These are phyloP conservation scores for Zaprionus ornatus DNA, from an alignment of 1,140 invertebrate genomes.

Conservation along the genomic window DNA sequence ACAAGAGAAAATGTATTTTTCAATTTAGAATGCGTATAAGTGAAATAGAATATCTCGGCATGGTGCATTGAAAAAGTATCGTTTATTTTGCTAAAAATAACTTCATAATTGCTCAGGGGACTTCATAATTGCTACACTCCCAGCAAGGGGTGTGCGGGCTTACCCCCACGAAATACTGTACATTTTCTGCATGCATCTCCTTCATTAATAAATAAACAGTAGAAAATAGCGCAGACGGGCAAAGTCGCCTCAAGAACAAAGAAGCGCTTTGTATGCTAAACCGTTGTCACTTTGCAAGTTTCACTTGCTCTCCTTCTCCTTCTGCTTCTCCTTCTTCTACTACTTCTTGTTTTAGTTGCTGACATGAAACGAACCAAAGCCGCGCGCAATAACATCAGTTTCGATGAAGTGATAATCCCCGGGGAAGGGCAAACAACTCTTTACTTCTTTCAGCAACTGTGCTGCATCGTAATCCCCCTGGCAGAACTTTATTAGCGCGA, in stretches of 20 bases:
- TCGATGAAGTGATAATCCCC: constrained; percentile 48
- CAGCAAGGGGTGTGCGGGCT: too few species aligned
- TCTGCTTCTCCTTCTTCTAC: background rate
- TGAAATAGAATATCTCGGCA: constrained; percentile 3
- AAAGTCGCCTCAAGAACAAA: background rate
- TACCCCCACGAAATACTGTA: background rate
- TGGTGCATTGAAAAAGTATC: background rate
- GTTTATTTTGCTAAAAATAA: background rate
- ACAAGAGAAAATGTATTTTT: constrained; percentile 17
- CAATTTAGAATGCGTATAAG: constrained; percentile 10
- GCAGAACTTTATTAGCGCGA: constrained; percentile 23
- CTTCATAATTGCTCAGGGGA: background rate
- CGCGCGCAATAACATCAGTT: constrained; percentile 32
- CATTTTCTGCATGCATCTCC: background rate
- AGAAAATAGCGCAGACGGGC: background rate
- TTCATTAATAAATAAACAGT: background rate
- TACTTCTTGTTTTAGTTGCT: constrained; percentile 9
- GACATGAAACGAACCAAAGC: constrained; percentile 8
- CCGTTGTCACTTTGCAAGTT: background rate
- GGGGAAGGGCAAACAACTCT: constrained; percentile 19
- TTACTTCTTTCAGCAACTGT: constrained; percentile 5
- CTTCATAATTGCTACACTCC: background rate
- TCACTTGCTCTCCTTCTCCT: background rate
- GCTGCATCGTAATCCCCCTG: constrained; percentile 23
- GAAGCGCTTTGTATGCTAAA: background rate